Evolutionary conservation across 2,888 invertebrate genomes (phyloP).

Genomic region (Eupithecia subfuscata): DNA sequence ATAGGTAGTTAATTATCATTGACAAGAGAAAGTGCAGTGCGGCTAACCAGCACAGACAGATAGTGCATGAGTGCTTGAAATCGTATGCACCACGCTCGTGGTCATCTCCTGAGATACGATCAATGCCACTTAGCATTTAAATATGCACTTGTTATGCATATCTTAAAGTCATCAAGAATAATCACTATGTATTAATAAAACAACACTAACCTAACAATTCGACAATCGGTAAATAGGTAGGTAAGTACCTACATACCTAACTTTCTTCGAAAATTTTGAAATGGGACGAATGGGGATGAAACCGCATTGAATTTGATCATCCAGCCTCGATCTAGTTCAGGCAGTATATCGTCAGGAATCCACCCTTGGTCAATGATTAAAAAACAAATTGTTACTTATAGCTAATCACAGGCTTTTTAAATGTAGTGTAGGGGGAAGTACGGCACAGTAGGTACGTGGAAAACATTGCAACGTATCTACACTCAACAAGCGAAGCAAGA

Average conservation of each 20-base stretch:
- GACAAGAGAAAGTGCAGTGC: conserved; percentile 60
- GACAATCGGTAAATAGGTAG: background rate
- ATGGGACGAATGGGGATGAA: background rate
- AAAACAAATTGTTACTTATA: background rate
- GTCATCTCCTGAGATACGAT: conserved; percentile 39
- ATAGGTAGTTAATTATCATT: conserved; percentile 26
- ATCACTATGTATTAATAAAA: background rate
- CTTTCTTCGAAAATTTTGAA: background rate
- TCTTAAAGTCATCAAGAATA: background rate
- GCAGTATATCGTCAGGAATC: too few relatives aligned
- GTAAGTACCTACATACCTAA: too few relatives aligned
- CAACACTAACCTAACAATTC: background rate
- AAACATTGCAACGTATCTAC: background rate
- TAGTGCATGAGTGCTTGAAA: conserved; percentile 54
- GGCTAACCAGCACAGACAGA: conserved; percentile 54
- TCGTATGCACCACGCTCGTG: conserved; percentile 43
- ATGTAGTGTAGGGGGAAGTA: background rate
- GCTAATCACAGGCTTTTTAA: background rate
- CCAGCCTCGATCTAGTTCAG: background rate
- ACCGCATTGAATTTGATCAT: background rate
- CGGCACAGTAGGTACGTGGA: background rate
- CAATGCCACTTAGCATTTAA: background rate
- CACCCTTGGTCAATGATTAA: background rate
- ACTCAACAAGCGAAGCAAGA: conserved; percentile 18
- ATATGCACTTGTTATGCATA: background rate